These are phyloP conservation scores for Amiota mariae DNA, from an alignment of 2,888 invertebrate genomes.

Conservation along the genomic window DNA sequence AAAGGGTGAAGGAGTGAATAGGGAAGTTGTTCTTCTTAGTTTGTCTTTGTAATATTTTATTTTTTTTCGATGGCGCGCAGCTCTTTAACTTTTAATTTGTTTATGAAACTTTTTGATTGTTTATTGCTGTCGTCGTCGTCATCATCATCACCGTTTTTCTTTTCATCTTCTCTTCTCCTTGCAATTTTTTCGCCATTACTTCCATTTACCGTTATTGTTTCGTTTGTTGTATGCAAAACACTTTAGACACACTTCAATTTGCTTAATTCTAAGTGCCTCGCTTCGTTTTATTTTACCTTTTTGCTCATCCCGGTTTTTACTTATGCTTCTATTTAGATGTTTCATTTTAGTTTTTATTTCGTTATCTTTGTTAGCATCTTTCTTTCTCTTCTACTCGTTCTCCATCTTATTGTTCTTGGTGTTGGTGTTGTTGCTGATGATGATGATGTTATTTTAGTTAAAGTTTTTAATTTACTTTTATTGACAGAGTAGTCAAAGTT, in stretches of 20 bases:
- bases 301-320: not conserved
- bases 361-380: not conserved
- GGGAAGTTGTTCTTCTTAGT: not conserved
- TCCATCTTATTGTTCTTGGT: not conserved
- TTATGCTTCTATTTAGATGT: not conserved
- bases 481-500: not conserved
- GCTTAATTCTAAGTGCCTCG: not conserved
- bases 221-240: slow-evolving; percentile 44
- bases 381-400: not conserved
- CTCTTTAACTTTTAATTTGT: slow-evolving; percentile 63
- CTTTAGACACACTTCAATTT: slow-evolving; percentile 21
- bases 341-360: slow-evolving; percentile 1
- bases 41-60: not conserved
- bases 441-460: slow-evolving; percentile 6
- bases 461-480: slow-evolving; percentile 20
- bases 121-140: slow-evolving; percentile 36
- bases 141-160: no score
- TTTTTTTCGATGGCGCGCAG: slow-evolving; percentile 36
- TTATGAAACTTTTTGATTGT: slow-evolving; percentile 67
- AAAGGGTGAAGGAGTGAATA: not conserved
- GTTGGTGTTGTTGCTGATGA: not conserved
- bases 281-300: not conserved
- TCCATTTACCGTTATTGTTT: slow-evolving; percentile 40
- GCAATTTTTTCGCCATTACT: slow-evolving; percentile 32
- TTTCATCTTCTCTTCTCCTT: slow-evolving; percentile 36